A percentile compares a stretch with the other conserved stretches of the same genome.
These are phyloP conservation scores for Drosophila imparisetae DNA, from an alignment of 2,888 invertebrate species.

Conservation along the genomic window DNA sequence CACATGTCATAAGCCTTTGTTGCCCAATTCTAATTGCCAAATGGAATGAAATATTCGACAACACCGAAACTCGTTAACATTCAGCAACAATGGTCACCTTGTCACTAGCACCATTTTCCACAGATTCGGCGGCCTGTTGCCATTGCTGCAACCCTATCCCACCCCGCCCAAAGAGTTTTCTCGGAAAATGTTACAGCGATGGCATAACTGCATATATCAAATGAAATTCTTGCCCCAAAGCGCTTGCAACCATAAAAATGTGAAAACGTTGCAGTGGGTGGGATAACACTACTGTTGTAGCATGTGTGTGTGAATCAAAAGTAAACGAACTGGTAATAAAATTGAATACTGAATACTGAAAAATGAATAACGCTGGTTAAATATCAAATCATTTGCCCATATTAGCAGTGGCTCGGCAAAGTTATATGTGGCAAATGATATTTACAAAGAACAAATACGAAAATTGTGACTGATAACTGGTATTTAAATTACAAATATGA, in stretches of 20 bases:
- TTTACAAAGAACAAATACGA: neutral
- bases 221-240: neutral
- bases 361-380: neutral
- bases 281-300: neutral
- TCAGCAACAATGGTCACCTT: constrained; percentile 16
- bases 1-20: constrained; percentile 1
- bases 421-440: neutral
- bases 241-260: neutral
- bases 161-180: neutral
- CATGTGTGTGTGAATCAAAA: neutral
- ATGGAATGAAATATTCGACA: constrained; percentile 8
- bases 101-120: neutral
- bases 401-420: neutral
- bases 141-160: neutral
- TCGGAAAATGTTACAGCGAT: constrained; percentile 1
- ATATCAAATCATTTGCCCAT: neutral
- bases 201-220: constrained; percentile 9
- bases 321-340: neutral
- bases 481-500: neutral
- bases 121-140: neutral
- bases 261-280: neutral
- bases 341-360: neutral
- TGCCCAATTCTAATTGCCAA: constrained; percentile 7
- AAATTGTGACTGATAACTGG: neutral
- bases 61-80: constrained; percentile 28